Percentiles rank a stretch among this genome's conserved stretches.
These are phyloP conservation scores for Cataglyphis albicans DNA, from an alignment of 2,888 invertebrate species.

Conservation along the genomic window DNA sequence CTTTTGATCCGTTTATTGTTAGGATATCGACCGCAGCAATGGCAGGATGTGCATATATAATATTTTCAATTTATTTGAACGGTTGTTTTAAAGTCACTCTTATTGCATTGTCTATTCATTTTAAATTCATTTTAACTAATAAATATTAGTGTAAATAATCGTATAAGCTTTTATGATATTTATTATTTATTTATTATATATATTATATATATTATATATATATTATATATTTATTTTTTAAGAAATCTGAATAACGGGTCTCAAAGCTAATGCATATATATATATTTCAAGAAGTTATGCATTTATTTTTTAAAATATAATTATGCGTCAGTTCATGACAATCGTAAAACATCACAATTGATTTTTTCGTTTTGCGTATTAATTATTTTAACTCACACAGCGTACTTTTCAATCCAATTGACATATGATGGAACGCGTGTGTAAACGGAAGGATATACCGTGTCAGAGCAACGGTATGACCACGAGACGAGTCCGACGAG, in stretches of 20 bases:
- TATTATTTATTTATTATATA: not conserved
- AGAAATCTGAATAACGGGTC: not conserved
- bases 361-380: conserved; percentile 5
- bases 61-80: not conserved
- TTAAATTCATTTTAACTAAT: not conserved
- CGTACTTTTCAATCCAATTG: conserved; percentile 73
- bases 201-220: no score
- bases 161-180: not conserved
- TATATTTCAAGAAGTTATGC: not conserved
- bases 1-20: conserved; percentile 4
- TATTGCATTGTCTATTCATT: not conserved
- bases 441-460: conserved; percentile 75
- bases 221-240: not conserved
- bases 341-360: not conserved
- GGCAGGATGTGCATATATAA: not conserved
- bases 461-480: conserved; percentile 69
- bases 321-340: not conserved
- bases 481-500: conserved; percentile 79
- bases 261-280: not conserved
- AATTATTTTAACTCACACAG: conserved; percentile 51
- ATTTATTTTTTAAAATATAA: not conserved
- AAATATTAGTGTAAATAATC: not conserved
- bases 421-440: conserved; percentile 75
- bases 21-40: not conserved
- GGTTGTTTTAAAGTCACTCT: not conserved